Percentiles rank a stretch among this genome's conserved stretches.
Evolutionary conservation across 2,797 vertebrate genomes (phyloP).

Genomic region (Chromobotia macracanthus): DNA sequence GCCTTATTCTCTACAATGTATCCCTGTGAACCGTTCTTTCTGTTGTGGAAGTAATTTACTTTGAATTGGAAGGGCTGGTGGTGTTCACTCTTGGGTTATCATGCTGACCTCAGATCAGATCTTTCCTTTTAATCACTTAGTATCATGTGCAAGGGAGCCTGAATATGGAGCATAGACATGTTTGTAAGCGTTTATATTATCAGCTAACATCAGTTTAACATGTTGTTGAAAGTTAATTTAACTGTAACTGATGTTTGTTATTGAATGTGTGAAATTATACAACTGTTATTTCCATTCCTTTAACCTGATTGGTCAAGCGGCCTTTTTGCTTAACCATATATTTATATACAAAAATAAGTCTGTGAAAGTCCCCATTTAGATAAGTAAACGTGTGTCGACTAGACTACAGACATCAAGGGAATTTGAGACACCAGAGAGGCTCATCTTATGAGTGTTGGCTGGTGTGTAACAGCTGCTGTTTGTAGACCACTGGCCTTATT

Average conservation of each 20-base stretch:
- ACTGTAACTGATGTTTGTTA: no score
- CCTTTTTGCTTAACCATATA: no score
- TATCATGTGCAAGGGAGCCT: not conserved
- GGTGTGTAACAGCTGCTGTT: slow-evolving; percentile 72
- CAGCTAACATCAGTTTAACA: no score
- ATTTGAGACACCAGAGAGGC: slow-evolving; percentile 19
- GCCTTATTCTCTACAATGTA: slow-evolving; percentile 71
- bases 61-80: slow-evolving; percentile 49
- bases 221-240: no score
- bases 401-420: slow-evolving; percentile 17
- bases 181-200: not conserved
- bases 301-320: no score
- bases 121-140: slow-evolving; percentile 28
- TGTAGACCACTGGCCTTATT: slow-evolving; percentile 86
- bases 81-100: slow-evolving; percentile 6
- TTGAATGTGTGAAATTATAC: no score
- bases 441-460: slow-evolving; percentile 56
- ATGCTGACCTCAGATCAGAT: not conserved
- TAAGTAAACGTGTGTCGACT: not conserved
- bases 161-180: not conserved
- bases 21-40: slow-evolving; percentile 47
- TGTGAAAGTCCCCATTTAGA: no score
- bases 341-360: no score
- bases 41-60: slow-evolving; percentile 46
- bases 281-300: not conserved